Evolutionary conservation across 2,888 invertebrate species (phyloP).

Genomic region (Syritta pipiens): DNA sequence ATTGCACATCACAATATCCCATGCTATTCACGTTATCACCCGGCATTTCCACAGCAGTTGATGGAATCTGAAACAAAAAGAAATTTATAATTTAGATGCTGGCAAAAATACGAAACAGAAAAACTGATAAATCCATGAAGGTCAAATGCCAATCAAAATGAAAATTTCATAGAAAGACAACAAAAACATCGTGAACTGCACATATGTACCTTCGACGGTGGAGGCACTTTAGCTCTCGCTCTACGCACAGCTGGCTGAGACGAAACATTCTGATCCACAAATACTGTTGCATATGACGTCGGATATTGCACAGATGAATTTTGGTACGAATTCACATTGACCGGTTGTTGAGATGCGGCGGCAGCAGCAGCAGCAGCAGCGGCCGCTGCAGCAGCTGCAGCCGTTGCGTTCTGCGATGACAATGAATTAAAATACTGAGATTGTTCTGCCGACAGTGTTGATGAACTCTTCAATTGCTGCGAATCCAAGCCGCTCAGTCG

Average conservation of each 20-base stretch:
- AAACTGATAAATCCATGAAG: no score
- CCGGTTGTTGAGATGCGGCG: constrained; percentile 68
- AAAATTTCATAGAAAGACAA: background rate
- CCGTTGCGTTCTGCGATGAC: constrained; percentile 76
- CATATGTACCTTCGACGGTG: constrained; percentile 89
- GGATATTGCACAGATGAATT: constrained; percentile 76
- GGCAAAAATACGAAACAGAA: no score
- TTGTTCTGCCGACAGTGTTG: constrained; percentile 83
- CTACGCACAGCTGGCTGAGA: constrained; percentile 79
- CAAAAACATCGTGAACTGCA: no score
- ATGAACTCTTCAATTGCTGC: constrained; percentile 82
- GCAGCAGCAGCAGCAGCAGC: constrained; percentile 64
- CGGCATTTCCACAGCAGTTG: constrained; percentile 98
- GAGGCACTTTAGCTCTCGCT: constrained; percentile 88
- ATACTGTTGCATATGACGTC: constrained; percentile 77
- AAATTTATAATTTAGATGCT: no score
- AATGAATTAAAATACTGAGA: constrained; percentile 83
- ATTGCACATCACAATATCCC: constrained; percentile 93
- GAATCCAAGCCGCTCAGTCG: constrained; percentile 70
- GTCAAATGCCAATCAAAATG: constrained; percentile 40
- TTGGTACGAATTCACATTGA: constrained; percentile 69
- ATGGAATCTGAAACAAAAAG: constrained; percentile 93
- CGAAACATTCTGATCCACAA: constrained; percentile 74
- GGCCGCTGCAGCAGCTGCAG: constrained; percentile 53
- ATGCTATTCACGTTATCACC: constrained; percentile 88